Conservation (phyloP, 2,888 invertebrate genomes). For the Phlogophora meticulosa region DNA sequence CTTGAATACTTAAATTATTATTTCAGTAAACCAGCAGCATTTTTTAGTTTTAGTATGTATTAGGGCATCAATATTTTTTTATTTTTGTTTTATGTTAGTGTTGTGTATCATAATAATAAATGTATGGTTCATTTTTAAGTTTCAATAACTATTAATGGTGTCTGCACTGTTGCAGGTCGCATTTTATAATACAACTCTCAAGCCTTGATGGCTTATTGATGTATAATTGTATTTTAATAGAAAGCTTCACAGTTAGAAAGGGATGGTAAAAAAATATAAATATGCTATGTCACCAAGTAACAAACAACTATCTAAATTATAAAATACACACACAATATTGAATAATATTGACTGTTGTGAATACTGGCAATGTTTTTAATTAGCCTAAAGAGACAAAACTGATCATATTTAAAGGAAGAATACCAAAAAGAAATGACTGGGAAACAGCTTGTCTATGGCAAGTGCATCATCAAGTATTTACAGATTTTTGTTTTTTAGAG, state of each 20-base stretch:
- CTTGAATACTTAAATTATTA: conserved; percentile 16
- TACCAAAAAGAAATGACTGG: not conserved
- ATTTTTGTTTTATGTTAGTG: not conserved
- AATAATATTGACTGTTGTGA: conserved; percentile 7
- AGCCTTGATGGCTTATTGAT: too few species aligned
- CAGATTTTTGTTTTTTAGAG: not conserved
- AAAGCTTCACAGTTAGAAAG: too few species aligned
- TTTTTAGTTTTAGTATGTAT: conserved; percentile 14
- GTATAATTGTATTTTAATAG: too few species aligned
- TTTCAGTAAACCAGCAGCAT: conserved; percentile 26
- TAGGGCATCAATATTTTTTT: conserved; percentile 7
- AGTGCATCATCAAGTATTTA: conserved; percentile 5
- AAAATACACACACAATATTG: too few species aligned
- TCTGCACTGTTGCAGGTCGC: conserved; percentile 21
- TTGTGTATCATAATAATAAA: conserved; percentile 19
- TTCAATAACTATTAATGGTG: conserved; percentile 15
- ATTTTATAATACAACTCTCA: not conserved
- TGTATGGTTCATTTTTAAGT: conserved; percentile 12
- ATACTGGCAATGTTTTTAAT: conserved; percentile 16
- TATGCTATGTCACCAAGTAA: too few species aligned
- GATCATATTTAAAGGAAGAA: not conserved
- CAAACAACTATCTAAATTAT: too few species aligned
- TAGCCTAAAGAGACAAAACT: not conserved
- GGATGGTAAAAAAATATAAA: too few species aligned
- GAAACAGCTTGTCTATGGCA: not conserved